These are phyloP conservation scores for Coryphaenoides rupestris DNA, from an alignment of 2,113 vertebrate genomes.

Conservation along the genomic window DNA sequence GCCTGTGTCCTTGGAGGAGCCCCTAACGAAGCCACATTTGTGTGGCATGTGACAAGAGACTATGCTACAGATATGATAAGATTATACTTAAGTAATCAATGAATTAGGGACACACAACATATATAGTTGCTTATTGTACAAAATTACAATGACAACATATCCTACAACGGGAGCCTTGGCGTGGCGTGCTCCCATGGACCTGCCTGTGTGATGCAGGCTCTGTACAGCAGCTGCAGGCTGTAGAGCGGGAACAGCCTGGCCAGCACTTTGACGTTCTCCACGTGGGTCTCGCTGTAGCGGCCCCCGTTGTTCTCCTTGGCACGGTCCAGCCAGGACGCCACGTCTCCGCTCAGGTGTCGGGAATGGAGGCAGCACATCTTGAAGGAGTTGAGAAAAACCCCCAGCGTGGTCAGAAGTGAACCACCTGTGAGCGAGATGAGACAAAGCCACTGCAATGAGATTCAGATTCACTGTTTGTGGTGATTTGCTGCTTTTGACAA, in stretches of 20 bases:
- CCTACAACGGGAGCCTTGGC: neutral
- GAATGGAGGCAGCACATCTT: slow-evolving; percentile 63
- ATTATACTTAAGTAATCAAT: no score
- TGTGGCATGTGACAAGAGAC: no score
- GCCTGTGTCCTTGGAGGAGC: no score
- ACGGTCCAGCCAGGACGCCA: slow-evolving; percentile 77
- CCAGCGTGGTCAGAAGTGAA: slow-evolving; percentile 74
- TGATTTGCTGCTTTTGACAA: neutral
- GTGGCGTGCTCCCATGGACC: slow-evolving; percentile 22
- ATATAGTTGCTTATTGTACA: no score
- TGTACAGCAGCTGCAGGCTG: slow-evolving; percentile 83
- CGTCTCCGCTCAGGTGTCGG: slow-evolving; percentile 58
- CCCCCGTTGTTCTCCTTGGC: slow-evolving; percentile 83
- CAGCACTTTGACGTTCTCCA: slow-evolving; percentile 81
- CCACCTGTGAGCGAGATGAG: slow-evolving; percentile 43
- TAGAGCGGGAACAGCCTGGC: slow-evolving; percentile 82
- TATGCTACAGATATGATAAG: no score
- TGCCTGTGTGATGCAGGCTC: slow-evolving; percentile 82
- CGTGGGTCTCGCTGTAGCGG: slow-evolving; percentile 76
- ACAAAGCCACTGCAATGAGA: neutral
- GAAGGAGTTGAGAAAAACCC: slow-evolving; percentile 77
- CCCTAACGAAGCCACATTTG: no score
- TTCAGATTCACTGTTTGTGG: neutral
- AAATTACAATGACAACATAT: no score
- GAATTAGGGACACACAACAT: no score